These are phyloP conservation scores for Drosophila mercatorum DNA, from an alignment of 2,888 invertebrate genomes.

Conservation along the genomic window DNA sequence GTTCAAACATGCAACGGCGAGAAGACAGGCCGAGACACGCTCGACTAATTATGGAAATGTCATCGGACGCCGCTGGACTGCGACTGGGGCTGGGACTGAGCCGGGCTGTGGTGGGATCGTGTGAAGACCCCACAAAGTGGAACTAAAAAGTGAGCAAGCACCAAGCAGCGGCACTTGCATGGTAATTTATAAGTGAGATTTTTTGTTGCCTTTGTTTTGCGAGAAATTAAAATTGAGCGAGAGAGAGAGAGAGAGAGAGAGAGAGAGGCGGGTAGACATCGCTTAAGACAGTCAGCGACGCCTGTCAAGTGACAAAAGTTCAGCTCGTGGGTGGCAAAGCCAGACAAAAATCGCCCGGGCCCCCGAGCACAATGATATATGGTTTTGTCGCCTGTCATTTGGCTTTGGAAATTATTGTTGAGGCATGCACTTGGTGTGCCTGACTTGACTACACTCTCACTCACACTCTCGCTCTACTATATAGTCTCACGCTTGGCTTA, in stretches of 20 bases:
- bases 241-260: constrained; percentile 5
- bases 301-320: constrained; percentile 80
- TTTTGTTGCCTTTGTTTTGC: constrained; percentile 30
- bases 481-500: not conserved
- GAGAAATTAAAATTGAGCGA: constrained; percentile 71
- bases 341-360: constrained; percentile 60
- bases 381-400: constrained; percentile 83
- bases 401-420: constrained; percentile 76
- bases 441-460: constrained; percentile 19
- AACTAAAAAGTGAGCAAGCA: constrained; percentile 20
- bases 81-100: constrained; percentile 21
- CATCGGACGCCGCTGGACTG: constrained; percentile 58
- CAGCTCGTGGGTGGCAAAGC: constrained; percentile 77
- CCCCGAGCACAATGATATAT: constrained; percentile 77
- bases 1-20: constrained; percentile 67
- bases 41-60: constrained; percentile 82
- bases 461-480: not conserved
- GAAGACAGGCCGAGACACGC: constrained; percentile 64
- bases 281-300: constrained; percentile 72
- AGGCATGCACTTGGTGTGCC: constrained; percentile 57
- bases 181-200: constrained; percentile 74
- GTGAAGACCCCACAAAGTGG: constrained; percentile 55
- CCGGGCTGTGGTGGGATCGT: constrained; percentile 35
- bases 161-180: constrained; percentile 57
- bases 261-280: constrained; percentile 50